Conservation (phyloP, 2,888 invertebrate species). For the Pseudococcus longispinus region DNA sequence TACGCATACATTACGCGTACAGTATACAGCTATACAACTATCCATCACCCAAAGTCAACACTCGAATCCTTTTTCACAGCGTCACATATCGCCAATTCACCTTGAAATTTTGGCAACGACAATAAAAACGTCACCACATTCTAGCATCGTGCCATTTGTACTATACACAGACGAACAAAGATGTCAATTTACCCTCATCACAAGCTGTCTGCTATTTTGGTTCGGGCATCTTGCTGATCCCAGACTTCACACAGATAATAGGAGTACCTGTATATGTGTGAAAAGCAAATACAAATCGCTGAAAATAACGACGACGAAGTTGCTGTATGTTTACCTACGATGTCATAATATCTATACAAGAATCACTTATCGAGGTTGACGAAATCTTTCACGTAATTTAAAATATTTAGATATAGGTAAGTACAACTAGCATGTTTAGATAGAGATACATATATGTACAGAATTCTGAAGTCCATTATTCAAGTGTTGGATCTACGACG, state of each 20-base stretch:
- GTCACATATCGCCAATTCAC: conserved; percentile 12
- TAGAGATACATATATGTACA: too few relatives aligned
- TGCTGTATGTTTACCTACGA: neutral
- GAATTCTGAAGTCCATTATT: too few relatives aligned
- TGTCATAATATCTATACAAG: neutral
- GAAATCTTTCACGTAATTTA: neutral
- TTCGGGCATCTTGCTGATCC: neutral
- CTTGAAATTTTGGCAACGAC: neutral
- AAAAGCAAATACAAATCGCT: neutral
- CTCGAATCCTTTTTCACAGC: neutral
- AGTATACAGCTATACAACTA: neutral
- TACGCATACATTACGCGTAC: neutral
- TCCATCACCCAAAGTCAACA: conserved; percentile 12
- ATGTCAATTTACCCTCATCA: conserved; percentile 31
- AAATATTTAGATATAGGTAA: neutral
- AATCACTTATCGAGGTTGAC: neutral
- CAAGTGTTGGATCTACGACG: neutral
- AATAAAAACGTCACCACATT: neutral
- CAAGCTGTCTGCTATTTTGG: neutral
- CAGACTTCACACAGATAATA: neutral
- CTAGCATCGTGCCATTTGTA: neutral
- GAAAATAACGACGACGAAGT: neutral
- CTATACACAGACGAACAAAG: neutral
- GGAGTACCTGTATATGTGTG: neutral
- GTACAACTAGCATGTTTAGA: too few relatives aligned